Evolutionary conservation across 2,797 vertebrate genomes (phyloP).

Genomic region (Crypturellus tataupa): DNA sequence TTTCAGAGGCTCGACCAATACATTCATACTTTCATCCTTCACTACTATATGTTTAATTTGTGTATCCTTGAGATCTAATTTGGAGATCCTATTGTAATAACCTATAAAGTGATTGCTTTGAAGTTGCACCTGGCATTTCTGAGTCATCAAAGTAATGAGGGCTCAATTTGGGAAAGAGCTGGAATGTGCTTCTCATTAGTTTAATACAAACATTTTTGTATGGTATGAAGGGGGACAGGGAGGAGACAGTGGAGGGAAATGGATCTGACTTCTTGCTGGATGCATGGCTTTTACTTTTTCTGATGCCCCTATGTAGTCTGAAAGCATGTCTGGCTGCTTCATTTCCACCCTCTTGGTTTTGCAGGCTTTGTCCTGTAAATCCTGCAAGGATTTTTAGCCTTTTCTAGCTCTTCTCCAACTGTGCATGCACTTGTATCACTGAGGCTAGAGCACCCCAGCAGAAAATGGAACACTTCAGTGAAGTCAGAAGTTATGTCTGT

Average conservation of each 20-base stretch:
- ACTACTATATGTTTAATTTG: neutral
- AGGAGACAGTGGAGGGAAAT: neutral
- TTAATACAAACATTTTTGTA: neutral
- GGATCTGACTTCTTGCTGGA: neutral
- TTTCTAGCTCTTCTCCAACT: neutral
- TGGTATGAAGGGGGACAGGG: neutral
- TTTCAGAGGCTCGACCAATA: neutral
- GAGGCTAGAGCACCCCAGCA: neutral
- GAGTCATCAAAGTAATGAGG: neutral
- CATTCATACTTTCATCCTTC: fast-evolving
- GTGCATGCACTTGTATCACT: neutral
- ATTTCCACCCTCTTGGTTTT: neutral
- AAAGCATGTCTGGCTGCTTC: neutral
- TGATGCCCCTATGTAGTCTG: neutral
- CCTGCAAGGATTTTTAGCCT: neutral
- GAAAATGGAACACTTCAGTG: neutral
- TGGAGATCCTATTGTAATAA: neutral
- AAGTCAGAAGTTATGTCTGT: neutral
- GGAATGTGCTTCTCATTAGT: neutral
- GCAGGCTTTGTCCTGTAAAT: neutral
- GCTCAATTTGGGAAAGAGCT: neutral
- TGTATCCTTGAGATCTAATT: neutral
- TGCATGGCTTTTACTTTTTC: neutral
- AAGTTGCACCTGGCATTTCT: constrained; percentile 27
- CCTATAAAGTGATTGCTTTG: neutral